phyloP scores from a whole-genome alignment of 2,797 vertebrate species.

The Hemibagrus guttatus region DNA sequence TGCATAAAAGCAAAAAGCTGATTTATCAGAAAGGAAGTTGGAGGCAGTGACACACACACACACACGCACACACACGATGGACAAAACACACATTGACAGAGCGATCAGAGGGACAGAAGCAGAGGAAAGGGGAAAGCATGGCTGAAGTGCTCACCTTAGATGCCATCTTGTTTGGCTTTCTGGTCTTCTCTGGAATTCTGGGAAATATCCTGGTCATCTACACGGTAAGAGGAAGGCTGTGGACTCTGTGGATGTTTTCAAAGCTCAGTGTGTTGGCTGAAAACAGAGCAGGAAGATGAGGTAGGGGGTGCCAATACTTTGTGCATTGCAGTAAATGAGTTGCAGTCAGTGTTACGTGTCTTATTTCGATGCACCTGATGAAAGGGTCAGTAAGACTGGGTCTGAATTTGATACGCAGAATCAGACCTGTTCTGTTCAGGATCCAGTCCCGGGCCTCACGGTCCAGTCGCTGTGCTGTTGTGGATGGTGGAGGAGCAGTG shows the following conservation, averaged over 20 bases:
- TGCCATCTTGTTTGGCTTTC: constrained; percentile 73
- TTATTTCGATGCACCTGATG: background rate
- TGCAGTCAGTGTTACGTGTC: no score
- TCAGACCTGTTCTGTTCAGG: background rate
- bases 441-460: background rate
- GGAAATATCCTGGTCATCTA: constrained; percentile 81
- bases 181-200: constrained; percentile 79
- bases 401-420: background rate
- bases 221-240: constrained; percentile 69
- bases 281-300: background rate
- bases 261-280: background rate
- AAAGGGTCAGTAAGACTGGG: no score
- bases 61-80: constrained; percentile 28
- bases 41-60: background rate
- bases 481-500: no score
- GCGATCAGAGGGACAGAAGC: constrained; percentile 20
- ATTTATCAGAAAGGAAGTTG: background rate
- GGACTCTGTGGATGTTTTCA: background rate
- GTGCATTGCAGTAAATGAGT: background rate
- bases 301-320: background rate
- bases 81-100: constrained; percentile 14
- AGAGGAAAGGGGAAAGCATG: constrained; percentile 62
- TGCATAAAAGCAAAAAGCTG: constrained; percentile 53
- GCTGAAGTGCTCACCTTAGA: constrained; percentile 71
- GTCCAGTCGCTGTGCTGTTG: background rate